These are phyloP conservation scores for Lepetodrilus schrolli DNA, from an alignment of 2,888 invertebrate species.

Conservation along the genomic window DNA sequence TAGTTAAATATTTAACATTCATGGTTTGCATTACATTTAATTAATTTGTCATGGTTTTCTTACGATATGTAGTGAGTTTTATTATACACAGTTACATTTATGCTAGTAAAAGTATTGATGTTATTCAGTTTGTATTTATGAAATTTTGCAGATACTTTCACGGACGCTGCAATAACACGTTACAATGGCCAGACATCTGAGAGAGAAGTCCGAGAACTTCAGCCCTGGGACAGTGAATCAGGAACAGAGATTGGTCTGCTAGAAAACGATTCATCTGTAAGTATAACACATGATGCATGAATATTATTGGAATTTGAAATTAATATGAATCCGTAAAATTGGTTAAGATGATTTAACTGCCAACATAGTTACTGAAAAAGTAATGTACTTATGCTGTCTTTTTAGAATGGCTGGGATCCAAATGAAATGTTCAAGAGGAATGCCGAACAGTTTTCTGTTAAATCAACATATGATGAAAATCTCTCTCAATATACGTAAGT, in stretches of 20 bases:
- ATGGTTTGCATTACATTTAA: too few species aligned
- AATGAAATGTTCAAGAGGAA: slow-evolving; percentile 97
- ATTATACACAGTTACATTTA: too few species aligned
- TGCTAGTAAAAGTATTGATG: too few species aligned
- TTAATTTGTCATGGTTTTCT: background rate
- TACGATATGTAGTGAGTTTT: too few species aligned
- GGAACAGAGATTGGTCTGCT: slow-evolving; percentile 60
- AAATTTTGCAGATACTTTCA: slow-evolving; percentile 81
- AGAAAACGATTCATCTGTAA: slow-evolving; percentile 50
- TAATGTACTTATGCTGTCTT: slow-evolving; percentile 27
- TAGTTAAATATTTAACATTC: too few species aligned
- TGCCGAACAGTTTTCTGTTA: slow-evolving; percentile 92
- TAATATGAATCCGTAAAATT: background rate
- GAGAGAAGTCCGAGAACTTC: slow-evolving; percentile 83
- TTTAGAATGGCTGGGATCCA: slow-evolving; percentile 93
- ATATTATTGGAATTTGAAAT: background rate
- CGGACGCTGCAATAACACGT: slow-evolving; percentile 91
- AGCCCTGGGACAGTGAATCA: slow-evolving; percentile 86
- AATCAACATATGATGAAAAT: slow-evolving; percentile 92
- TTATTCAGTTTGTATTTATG: too few species aligned
- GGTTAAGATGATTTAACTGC: too few species aligned
- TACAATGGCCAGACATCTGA: slow-evolving; percentile 83
- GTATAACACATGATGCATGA: slow-evolving; percentile 27
- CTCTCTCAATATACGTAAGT: slow-evolving; percentile 88
- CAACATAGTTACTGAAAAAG: background rate